Percentiles rank a stretch among this genome's conserved stretches.
phyloP scores from a whole-genome alignment of 2,888 invertebrate genomes.

The Tuberolachnus salignus region DNA sequence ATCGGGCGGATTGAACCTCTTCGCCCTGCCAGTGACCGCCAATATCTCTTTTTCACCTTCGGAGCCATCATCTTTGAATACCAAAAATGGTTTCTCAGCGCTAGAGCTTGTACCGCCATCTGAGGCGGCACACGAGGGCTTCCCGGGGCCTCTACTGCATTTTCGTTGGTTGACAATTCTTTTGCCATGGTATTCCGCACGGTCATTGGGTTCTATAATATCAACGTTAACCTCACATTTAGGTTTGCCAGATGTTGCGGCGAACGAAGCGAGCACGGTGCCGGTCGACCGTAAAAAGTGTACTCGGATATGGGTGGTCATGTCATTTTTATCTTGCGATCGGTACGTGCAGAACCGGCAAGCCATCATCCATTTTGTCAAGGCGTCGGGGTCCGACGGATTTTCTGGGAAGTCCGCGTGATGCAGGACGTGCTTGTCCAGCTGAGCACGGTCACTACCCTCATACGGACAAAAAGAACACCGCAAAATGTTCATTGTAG shows the following conservation, averaged over 20 bases:
- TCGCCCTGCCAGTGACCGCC: neutral
- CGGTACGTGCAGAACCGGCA: conserved; percentile 35
- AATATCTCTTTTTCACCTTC: neutral
- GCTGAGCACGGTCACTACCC: neutral
- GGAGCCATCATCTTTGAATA: conserved; percentile 22
- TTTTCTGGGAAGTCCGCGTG: neutral
- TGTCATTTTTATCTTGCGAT: neutral
- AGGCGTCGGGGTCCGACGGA: neutral
- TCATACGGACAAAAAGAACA: conserved; percentile 30
- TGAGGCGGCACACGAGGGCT: neutral
- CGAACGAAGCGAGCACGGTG: neutral
- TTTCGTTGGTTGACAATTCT: neutral
- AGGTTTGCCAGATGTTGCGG: neutral
- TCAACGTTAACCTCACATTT: neutral
- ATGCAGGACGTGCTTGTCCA: neutral
- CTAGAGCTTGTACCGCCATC: neutral
- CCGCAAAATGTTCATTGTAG: neutral
- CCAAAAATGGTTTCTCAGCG: conserved; percentile 11
- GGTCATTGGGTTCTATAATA: neutral
- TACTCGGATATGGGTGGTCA: conserved; percentile 2
- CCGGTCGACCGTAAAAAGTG: conserved; percentile 30
- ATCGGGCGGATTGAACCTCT: conserved; percentile 4
- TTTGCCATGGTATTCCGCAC: conserved; percentile 22
- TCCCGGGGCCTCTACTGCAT: neutral
- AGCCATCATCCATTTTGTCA: neutral